phyloP scores from a whole-genome alignment of 2,888 invertebrate species.

The Punctoribates punctum region DNA sequence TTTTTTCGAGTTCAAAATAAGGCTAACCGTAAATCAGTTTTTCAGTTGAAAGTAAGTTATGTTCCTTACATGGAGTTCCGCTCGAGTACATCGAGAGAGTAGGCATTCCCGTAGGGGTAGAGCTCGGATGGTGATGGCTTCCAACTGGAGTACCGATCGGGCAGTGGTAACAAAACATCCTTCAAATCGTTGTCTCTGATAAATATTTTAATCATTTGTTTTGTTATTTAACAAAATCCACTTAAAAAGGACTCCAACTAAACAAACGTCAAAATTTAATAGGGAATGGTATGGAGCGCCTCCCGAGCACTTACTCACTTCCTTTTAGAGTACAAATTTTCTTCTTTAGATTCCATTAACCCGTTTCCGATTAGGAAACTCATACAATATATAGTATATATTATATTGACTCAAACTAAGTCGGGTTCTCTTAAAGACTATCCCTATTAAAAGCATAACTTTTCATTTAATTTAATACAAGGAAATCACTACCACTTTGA shows the following conservation, averaged over 20 bases:
- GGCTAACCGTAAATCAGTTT: background rate
- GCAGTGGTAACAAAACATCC: slow-evolving; percentile 90
- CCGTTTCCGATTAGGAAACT: slow-evolving; percentile 34
- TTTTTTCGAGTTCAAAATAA: background rate
- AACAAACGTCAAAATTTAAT: background rate
- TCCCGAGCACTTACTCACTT: slow-evolving; percentile 31
- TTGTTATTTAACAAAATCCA: background rate
- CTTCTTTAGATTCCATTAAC: slow-evolving; percentile 38
- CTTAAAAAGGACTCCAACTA: background rate
- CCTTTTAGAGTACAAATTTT: slow-evolving; percentile 10
- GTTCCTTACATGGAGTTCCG: slow-evolving; percentile 47
- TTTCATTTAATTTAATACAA: slow-evolving; percentile 21
- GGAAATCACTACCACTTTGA: slow-evolving; percentile 1
- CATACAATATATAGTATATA: background rate
- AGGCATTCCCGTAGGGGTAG: slow-evolving; percentile 22
- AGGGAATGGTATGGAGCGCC: background rate
- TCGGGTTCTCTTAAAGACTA: background rate
- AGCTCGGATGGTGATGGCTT: slow-evolving; percentile 43
- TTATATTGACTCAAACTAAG: background rate
- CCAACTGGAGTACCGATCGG: slow-evolving; percentile 56
- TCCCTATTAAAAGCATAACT: slow-evolving; percentile 33
- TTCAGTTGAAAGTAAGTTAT: background rate
- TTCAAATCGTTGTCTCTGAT: too few species aligned
- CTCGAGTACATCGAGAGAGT: slow-evolving; percentile 45
- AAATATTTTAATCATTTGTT: too few species aligned